Base-by-base conservation (phyloP, 2,113 vertebrate genomes). In the Eidolon helvum region DNA sequence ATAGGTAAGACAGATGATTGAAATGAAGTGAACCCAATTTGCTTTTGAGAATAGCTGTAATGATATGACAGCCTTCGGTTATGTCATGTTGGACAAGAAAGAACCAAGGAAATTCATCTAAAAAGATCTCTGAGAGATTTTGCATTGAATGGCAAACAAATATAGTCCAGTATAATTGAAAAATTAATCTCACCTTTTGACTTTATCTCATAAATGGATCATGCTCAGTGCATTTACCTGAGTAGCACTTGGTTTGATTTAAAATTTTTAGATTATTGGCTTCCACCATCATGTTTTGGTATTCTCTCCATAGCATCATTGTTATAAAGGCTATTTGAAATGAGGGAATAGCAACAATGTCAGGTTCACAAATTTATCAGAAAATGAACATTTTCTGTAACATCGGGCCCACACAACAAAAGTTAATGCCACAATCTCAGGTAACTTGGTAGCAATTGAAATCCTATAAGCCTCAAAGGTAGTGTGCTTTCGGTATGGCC, bases 311-410 rank as follows among this genome's bases (percentile, higher is more conserved):
- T 92, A 87, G 75, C 97, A 82, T 90, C 72, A 87, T 89, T 24
- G 66, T 68, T 43, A 0, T 8, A 77, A 97, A 97, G 57, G 0
- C 0, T 65, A 40, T 97, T 96, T 79, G 43, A 96, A 96, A 84
- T 4, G 5, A 57, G 55, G 57, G 97, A 96, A 94, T 96, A 92
- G 7, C 87, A 78, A 90, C 93, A 96, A 48, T n/a, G 14, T 78
- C 26, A 55, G 50, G 38, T 57, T 90, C n/a, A 69, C 77, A 78
- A 57, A 87, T 98, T 96, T 95, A 84, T 84, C 43, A 74, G 15
- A 92, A 95, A 85, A 24, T 5, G 1, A 90, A 26, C 66, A 78
- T 24, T 96, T 97, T 98, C 61, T 90, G 38, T 83, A 12, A 74
- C 16, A 61, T 43, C 7, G 75, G 10, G 2, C 50, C 35, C 71